These are phyloP conservation scores for Cephus runcator DNA, from an alignment of 2,888 invertebrate genomes.

Conservation along the genomic window DNA sequence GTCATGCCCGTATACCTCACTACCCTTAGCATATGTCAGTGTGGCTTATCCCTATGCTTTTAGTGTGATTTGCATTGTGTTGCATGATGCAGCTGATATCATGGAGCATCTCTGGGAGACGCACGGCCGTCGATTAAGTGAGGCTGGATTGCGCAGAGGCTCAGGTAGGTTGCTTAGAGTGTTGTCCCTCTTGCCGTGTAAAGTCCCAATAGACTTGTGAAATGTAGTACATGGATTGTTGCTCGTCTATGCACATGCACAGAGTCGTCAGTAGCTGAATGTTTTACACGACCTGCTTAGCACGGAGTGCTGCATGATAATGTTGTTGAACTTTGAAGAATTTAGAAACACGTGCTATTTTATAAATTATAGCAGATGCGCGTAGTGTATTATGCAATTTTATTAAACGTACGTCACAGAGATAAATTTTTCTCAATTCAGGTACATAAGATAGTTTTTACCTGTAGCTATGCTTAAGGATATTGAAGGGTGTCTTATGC, in stretches of 20 bases:
- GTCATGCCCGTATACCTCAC: constrained; percentile 10
- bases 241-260: not conserved
- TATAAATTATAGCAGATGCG: not conserved
- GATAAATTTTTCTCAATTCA: not conserved
- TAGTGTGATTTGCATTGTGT: constrained; percentile 44
- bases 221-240: not conserved
- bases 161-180: constrained; percentile 72
- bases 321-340: constrained; percentile 3
- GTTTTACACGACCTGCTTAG: constrained; percentile 6
- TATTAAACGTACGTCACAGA: not conserved
- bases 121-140: constrained; percentile 78
- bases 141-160: constrained; percentile 79
- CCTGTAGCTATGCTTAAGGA: not conserved
- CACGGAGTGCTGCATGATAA: not conserved
- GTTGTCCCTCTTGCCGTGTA: not conserved
- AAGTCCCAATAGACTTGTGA: not conserved
- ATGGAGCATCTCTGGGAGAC: constrained; percentile 81
- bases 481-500: constrained; percentile 5
- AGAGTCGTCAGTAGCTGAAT: constrained; percentile 2
- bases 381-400: not conserved
- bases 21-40: constrained; percentile 20
- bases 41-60: constrained; percentile 30
- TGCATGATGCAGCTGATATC: constrained; percentile 66
- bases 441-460: not conserved
- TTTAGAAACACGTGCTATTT: not conserved